Evolutionary conservation across 2,797 vertebrate species (phyloP).

Genomic region (Fratercula arctica): DNA sequence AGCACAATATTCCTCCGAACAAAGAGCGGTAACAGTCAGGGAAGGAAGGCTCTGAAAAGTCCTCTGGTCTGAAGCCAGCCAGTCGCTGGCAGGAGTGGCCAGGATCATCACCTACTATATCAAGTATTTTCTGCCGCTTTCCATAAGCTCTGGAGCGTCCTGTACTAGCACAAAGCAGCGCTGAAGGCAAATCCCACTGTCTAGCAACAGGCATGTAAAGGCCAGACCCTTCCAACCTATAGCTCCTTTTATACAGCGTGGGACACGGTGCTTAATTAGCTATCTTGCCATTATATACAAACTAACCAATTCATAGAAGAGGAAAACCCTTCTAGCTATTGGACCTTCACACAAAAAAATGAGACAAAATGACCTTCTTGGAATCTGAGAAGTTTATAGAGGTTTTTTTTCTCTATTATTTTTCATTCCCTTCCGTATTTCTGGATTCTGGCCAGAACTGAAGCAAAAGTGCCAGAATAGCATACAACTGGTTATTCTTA

Average conservation of each 20-base stretch:
- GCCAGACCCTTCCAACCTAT: background rate
- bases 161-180: background rate
- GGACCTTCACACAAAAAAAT: background rate
- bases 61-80: background rate
- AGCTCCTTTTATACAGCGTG: fast-evolving
- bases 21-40: background rate
- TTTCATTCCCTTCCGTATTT: background rate
- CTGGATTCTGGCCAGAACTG: conserved; percentile 8
- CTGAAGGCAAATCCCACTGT: background rate
- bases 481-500: background rate
- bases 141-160: background rate
- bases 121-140: background rate
- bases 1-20: background rate
- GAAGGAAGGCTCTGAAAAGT: background rate
- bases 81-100: background rate
- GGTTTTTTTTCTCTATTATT: background rate
- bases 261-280: background rate
- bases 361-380: background rate
- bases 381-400: background rate
- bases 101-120: background rate
- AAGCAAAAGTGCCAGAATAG: conserved; percentile 21
- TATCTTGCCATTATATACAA: background rate
- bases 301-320: background rate
- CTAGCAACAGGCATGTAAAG: background rate
- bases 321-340: background rate